Percentiles rank a stretch among this genome's conserved stretches.
Evolutionary conservation across 2,797 vertebrate genomes (phyloP).

Genomic region (Trematomus bernacchii): DNA sequence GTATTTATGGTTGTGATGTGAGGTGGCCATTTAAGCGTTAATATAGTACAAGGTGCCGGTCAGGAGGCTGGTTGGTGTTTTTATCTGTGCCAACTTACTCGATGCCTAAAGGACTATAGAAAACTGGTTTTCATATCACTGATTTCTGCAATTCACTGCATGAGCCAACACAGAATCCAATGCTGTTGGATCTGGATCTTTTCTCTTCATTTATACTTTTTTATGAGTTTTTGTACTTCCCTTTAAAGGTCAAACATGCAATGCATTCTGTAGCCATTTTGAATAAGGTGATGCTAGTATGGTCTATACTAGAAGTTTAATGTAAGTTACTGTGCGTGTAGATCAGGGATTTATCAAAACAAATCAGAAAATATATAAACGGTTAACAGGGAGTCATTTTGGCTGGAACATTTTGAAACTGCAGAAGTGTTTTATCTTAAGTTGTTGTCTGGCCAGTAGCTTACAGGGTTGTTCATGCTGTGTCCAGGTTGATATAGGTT

Average conservation of each 20-base stretch:
- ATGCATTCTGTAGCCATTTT: conserved; percentile 78
- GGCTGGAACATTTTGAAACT: conserved; percentile 73
- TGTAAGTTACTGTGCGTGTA: conserved; percentile 70
- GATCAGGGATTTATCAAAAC: conserved; percentile 80
- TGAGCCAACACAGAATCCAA: conserved; percentile 73
- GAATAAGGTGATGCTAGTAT: conserved; percentile 63
- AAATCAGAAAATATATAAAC: conserved; percentile 63
- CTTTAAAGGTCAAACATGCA: conserved; percentile 78
- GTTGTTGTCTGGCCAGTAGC: conserved; percentile 84
- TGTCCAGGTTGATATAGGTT: conserved; percentile 89
- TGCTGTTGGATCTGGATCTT: conserved; percentile 58
- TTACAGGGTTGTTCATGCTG: conserved; percentile 84
- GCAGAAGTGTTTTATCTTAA: conserved; percentile 72
- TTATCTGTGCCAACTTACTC: conserved; percentile 71
- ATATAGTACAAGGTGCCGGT: conserved; percentile 55
- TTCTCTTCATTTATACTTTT: conserved; percentile 75
- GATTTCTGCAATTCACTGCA: conserved; percentile 74
- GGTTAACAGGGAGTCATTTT: conserved; percentile 81
- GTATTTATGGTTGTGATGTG: conserved; percentile 80
- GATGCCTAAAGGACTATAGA: conserved; percentile 70
- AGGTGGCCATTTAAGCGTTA: conserved; percentile 73
- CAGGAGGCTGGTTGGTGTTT: conserved; percentile 64
- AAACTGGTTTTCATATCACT: conserved; percentile 68
- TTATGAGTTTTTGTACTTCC: conserved; percentile 80
- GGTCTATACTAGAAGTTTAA: conserved; percentile 64